These are phyloP conservation scores for Drosophila santomea DNA, from an alignment of 1,140 invertebrate species.

Conservation along the genomic window DNA sequence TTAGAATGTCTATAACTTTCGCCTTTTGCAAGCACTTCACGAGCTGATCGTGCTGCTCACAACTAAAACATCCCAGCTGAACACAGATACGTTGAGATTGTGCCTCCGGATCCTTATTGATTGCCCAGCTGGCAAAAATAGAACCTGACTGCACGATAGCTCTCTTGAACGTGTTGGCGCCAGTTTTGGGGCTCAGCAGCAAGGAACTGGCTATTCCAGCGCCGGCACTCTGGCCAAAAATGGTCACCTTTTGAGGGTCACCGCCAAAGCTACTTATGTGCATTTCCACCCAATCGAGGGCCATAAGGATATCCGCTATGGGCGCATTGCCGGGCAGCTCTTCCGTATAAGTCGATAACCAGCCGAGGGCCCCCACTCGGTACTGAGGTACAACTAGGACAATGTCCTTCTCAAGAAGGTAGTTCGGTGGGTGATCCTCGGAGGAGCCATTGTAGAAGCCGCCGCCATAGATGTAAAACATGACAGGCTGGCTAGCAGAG, in stretches of 20 bases:
- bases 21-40: slow-evolving; percentile 51
- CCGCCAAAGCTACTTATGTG: slow-evolving; percentile 89
- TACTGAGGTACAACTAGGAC: slow-evolving; percentile 93
- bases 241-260: slow-evolving; percentile 86
- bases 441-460: slow-evolving; percentile 82
- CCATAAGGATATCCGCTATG: slow-evolving; percentile 75
- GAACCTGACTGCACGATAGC: slow-evolving; percentile 82
- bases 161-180: slow-evolving; percentile 54
- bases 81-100: slow-evolving; percentile 63
- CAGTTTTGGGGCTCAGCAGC: slow-evolving; percentile 72
- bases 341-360: slow-evolving; percentile 84
- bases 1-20: slow-evolving; percentile 51
- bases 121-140: slow-evolving; percentile 71
- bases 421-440: slow-evolving; percentile 89
- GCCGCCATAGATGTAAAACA: slow-evolving; percentile 84
- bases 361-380: slow-evolving; percentile 88
- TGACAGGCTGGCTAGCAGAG: slow-evolving; percentile 64
- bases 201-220: slow-evolving; percentile 68
- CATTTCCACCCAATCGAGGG: slow-evolving; percentile 87
- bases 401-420: slow-evolving; percentile 90
- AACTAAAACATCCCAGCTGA: slow-evolving; percentile 47
- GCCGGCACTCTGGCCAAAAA: slow-evolving; percentile 80
- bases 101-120: slow-evolving; percentile 48
- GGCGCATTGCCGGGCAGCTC: slow-evolving; percentile 76
- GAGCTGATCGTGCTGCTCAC: slow-evolving; percentile 31